These are phyloP conservation scores for Eupeodes latifasciatus DNA, from an alignment of 2,888 invertebrate genomes.

Conservation along the genomic window DNA sequence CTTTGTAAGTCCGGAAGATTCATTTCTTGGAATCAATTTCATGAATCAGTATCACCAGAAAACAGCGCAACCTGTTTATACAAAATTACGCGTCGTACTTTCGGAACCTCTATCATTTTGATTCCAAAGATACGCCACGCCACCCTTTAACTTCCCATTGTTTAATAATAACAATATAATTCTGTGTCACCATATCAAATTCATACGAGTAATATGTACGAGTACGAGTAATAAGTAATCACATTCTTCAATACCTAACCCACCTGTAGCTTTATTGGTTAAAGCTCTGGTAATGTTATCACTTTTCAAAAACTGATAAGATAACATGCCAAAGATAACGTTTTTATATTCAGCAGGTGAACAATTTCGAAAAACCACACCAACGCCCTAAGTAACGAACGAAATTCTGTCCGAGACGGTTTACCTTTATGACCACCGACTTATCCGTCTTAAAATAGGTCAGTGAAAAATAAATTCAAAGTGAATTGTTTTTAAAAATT, in stretches of 20 bases:
- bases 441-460: slow-evolving; percentile 62
- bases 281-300: slow-evolving; percentile 64
- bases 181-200: slow-evolving; percentile 37
- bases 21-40: slow-evolving; percentile 46
- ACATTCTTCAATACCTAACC: slow-evolving; percentile 8
- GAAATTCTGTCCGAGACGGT: slow-evolving; percentile 66
- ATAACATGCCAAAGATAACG: slow-evolving; percentile 63
- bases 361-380: slow-evolving; percentile 47
- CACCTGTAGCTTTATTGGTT: slow-evolving; percentile 23
- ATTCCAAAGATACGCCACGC: neutral
- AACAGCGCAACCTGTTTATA: neutral
- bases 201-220: neutral
- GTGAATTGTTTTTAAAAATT: slow-evolving; percentile 29
- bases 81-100: no score
- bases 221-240: neutral
- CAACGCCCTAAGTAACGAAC: slow-evolving; percentile 74
- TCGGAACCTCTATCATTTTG: neutral
- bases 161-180: slow-evolving; percentile 12
- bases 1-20: no score
- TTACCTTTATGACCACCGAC: slow-evolving; percentile 24
- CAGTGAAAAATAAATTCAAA: slow-evolving; percentile 31
- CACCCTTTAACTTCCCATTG: slow-evolving; percentile 16
- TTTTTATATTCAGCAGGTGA: slow-evolving; percentile 64
- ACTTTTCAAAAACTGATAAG: slow-evolving; percentile 55
- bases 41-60: slow-evolving; percentile 60